Evolutionary conservation across 2,888 invertebrate genomes (phyloP).

Genomic region (Stenichneumon culpator): DNA sequence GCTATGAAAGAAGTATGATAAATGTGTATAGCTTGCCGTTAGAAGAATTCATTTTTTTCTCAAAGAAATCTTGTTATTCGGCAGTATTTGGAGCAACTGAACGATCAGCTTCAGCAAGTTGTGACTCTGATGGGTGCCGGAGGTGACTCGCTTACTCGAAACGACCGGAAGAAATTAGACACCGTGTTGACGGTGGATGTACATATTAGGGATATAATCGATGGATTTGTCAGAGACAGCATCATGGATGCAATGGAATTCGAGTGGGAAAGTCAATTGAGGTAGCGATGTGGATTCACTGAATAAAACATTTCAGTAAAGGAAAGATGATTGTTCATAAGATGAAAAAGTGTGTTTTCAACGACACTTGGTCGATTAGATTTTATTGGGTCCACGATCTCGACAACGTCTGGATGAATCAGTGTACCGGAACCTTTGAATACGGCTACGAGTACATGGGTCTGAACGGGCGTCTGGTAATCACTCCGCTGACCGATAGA

Average conservation of each 20-base stretch:
- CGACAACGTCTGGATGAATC: slow-evolving; percentile 93
- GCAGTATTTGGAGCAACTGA: slow-evolving; percentile 91
- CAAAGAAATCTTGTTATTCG: neutral
- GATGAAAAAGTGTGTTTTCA: too few relatives aligned
- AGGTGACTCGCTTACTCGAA: slow-evolving; percentile 87
- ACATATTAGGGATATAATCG: slow-evolving; percentile 96
- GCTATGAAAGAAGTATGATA: slow-evolving; percentile 92
- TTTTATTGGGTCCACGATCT: slow-evolving; percentile 95
- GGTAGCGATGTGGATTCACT: slow-evolving; percentile 82
- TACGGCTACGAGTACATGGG: slow-evolving; percentile 99
- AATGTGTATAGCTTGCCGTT: neutral
- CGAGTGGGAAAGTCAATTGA: slow-evolving; percentile 97
- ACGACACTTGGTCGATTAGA: slow-evolving; percentile 60
- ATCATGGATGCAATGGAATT: slow-evolving; percentile 94
- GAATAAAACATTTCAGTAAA: neutral
- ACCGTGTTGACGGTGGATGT: slow-evolving; percentile 96
- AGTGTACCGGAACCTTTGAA: slow-evolving; percentile 95
- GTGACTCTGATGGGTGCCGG: slow-evolving; percentile 86
- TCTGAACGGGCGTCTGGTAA: slow-evolving; percentile 94
- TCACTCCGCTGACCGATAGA: slow-evolving; percentile 96
- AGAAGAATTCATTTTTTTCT: neutral
- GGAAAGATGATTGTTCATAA: neutral
- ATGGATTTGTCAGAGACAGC: slow-evolving; percentile 92
- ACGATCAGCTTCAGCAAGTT: slow-evolving; percentile 93
- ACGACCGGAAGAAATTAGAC: slow-evolving; percentile 95